Conservation (phyloP, 2,888 invertebrate genomes). For the Ganaspis brasiliensis region DNA sequence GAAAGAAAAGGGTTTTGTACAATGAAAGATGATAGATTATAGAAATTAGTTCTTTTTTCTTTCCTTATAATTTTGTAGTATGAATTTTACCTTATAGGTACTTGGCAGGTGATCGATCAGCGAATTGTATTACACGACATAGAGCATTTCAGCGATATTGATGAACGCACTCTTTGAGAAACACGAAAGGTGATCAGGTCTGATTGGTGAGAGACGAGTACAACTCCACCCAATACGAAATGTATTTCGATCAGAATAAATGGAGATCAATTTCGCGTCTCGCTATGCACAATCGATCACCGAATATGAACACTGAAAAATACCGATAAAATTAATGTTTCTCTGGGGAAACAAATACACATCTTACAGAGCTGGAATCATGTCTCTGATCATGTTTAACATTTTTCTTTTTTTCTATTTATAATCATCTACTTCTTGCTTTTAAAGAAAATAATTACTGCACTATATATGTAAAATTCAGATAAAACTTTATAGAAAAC, state of each 20-base stretch:
- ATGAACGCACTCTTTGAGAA: slow-evolving; percentile 39
- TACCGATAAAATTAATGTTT: slow-evolving; percentile 35
- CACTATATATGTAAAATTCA: too few relatives aligned
- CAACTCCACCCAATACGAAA: slow-evolving; percentile 31
- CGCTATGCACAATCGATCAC: slow-evolving; percentile 23
- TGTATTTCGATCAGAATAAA: slow-evolving; percentile 24
- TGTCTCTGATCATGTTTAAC: too few relatives aligned
- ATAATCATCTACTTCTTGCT: too few relatives aligned
- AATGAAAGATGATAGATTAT: not conserved
- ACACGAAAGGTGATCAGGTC: slow-evolving; percentile 40
- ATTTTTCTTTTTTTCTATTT: too few relatives aligned
- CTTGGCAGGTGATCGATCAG: slow-evolving; percentile 33
- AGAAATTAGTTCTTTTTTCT: not conserved
- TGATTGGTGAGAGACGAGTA: slow-evolving; percentile 37
- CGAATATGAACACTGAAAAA: slow-evolving; percentile 5
- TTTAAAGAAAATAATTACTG: too few relatives aligned
- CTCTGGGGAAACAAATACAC: not conserved
- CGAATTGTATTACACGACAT: slow-evolving; percentile 36
- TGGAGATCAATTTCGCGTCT: slow-evolving; percentile 9
- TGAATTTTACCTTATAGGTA: not conserved
- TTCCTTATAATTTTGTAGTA: not conserved
- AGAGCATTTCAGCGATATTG: slow-evolving; percentile 25
- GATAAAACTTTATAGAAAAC: too few relatives aligned
- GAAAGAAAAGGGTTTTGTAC: not conserved
- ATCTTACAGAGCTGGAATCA: not conserved